These are phyloP conservation scores for Malurus cyaneus DNA, from an alignment of 2,113 vertebrate species.

Conservation along the genomic window DNA sequence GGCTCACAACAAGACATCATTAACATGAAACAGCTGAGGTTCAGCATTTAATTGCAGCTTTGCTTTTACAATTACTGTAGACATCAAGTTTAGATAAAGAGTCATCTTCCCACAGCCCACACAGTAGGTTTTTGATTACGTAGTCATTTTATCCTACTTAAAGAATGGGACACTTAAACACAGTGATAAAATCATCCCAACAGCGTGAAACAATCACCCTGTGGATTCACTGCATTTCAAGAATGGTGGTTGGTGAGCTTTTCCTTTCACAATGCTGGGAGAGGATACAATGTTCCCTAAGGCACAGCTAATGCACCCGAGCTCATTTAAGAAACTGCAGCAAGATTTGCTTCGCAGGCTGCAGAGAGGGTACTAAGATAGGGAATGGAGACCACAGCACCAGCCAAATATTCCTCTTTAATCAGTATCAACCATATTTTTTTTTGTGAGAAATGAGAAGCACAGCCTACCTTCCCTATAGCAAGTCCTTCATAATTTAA, in stretches of 20 bases:
- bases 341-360: neutral
- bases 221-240: neutral
- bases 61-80: neutral
- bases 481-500: conserved; percentile 86
- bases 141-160: neutral
- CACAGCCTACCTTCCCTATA: conserved; percentile 83
- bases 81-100: neutral
- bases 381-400: neutral
- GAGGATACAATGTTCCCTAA: neutral
- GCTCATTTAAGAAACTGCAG: neutral
- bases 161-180: neutral
- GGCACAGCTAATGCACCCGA: neutral
- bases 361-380: neutral
- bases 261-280: neutral
- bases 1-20: neutral
- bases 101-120: neutral
- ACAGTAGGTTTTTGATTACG: neutral
- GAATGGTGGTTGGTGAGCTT: neutral
- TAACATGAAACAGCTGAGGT: neutral
- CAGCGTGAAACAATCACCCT: neutral
- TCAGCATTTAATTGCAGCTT: neutral
- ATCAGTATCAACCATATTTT: neutral
- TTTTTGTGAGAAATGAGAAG: neutral
- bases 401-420: neutral
- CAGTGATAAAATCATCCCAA: neutral